phyloP scores from a whole-genome alignment of 2,797 vertebrate species.

The Chaenodraco wilsoni region DNA sequence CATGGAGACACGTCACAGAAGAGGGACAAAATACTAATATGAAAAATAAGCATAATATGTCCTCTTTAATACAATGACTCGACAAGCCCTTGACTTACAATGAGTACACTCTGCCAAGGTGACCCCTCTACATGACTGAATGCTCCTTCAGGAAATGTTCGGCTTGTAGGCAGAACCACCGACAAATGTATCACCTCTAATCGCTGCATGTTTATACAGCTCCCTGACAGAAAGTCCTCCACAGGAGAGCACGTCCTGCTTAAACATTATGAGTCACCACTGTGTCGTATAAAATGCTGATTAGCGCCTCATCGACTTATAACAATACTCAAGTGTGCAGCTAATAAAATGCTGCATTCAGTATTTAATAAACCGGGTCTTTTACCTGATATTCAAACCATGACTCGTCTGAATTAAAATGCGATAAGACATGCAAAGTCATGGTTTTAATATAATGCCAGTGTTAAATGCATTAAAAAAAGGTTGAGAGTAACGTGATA shows the following conservation, averaged over 20 bases:
- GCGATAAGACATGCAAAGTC: not conserved
- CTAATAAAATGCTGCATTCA: constrained; percentile 18
- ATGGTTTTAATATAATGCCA: not conserved
- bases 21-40: no score
- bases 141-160: constrained; percentile 9
- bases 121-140: constrained; percentile 28
- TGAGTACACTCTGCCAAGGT: constrained; percentile 41
- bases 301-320: constrained; percentile 20
- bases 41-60: no score
- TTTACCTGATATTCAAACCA: constrained; percentile 1
- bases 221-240: constrained; percentile 19
- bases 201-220: constrained; percentile 23
- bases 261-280: constrained; percentile 7
- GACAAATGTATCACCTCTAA: constrained; percentile 37
- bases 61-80: not conserved
- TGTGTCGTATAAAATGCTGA: constrained; percentile 1
- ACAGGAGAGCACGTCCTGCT: constrained; percentile 15
- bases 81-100: constrained; percentile 4
- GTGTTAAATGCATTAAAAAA: constrained; percentile 13
- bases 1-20: no score
- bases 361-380: constrained; percentile 8
- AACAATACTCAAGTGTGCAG: not conserved
- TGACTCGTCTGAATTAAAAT: not conserved
- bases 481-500: constrained; percentile 5
- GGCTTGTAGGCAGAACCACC: not conserved